These are phyloP conservation scores for Muntiacus muntjak DNA, from an alignment of 2,113 vertebrate species.

Conservation along the genomic window DNA sequence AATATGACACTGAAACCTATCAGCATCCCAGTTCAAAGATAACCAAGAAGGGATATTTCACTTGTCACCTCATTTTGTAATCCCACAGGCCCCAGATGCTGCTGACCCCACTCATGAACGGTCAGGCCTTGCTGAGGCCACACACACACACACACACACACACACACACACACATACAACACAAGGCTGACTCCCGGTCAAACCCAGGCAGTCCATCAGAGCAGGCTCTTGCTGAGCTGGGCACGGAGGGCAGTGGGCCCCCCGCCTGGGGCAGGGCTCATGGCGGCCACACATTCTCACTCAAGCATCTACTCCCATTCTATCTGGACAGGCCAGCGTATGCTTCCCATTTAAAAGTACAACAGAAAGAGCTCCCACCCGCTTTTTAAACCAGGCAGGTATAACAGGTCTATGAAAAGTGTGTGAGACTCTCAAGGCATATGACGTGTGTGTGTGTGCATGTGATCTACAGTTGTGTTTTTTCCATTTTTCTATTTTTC, in stretches of 20 bases:
- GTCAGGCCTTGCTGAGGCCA: not conserved
- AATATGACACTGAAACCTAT: not conserved
- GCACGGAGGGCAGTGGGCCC: no score
- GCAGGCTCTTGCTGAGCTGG: not conserved
- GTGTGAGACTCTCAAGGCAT: not conserved
- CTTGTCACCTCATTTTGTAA: not conserved
- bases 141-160: no score
- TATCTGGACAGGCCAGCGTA: accelerated
- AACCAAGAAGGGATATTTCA: not conserved
- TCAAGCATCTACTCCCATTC: accelerated
- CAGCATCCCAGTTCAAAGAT: not conserved
- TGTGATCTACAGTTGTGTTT: not conserved
- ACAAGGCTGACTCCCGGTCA: not conserved
- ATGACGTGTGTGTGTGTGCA: accelerated
- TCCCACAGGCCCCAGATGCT: accelerated
- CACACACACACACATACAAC: no score
- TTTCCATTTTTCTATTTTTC: not conserved
- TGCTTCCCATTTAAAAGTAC: not conserved
- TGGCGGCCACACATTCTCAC: accelerated
- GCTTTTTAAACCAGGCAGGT: not conserved
- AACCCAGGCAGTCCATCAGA: accelerated
- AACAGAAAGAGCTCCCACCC: not conserved
- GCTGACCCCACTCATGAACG: accelerated
- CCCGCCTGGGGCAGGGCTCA: no score
- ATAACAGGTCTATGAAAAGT: not conserved